These are phyloP conservation scores for Conus ventricosus DNA, from an alignment of 1,140 invertebrate genomes.

Conservation along the genomic window DNA sequence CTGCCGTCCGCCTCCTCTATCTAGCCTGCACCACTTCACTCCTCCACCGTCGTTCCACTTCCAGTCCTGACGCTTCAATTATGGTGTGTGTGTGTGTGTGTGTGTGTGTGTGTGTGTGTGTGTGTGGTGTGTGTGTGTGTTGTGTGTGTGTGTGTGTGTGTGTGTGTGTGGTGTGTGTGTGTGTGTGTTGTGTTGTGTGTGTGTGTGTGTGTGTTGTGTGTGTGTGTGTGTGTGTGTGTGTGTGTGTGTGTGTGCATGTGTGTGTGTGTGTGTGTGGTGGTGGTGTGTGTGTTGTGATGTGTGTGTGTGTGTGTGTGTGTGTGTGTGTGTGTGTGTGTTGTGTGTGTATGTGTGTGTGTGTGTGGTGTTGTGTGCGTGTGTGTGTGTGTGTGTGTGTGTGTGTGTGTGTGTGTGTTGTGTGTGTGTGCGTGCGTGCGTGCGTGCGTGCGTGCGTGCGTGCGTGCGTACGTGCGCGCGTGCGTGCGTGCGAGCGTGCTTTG, in stretches of 20 bases:
- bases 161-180: background rate
- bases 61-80: too few relatives aligned
- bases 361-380: background rate
- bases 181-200: constrained; percentile 1
- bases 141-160: background rate
- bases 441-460: background rate
- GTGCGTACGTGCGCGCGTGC: background rate
- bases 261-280: background rate
- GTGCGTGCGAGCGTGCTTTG: background rate
- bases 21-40: background rate
- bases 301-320: constrained; percentile 2
- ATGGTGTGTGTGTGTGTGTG: background rate
- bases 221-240: constrained; percentile 9
- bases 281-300: background rate
- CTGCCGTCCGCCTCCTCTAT: background rate
- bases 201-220: background rate
- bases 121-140: background rate
- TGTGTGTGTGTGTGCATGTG: background rate
- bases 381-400: background rate
- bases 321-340: background rate
- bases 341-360: background rate
- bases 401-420: background rate
- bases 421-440: background rate
- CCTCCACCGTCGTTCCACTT: background rate
- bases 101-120: background rate